Base-by-base conservation (phyloP, 2,113 vertebrate genomes). In the Coturnix japonica region DNA sequence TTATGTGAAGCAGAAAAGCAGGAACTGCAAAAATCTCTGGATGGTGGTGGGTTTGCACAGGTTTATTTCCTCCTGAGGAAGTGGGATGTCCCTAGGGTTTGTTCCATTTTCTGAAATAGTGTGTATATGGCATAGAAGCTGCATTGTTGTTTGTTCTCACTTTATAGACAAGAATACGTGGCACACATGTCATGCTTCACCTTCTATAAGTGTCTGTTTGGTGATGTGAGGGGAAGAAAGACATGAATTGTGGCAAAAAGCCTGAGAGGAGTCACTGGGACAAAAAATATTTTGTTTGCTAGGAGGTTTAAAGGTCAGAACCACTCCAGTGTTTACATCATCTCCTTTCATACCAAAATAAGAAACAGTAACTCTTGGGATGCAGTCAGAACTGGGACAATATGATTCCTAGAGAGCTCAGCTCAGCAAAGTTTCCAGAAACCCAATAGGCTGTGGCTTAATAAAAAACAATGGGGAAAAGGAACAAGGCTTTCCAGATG, bases 391-490 rank as follows among this genome's bases (percentile, higher is more conserved):
- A 91, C 78, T 30, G 65, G 76, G 90, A 88, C 0, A 4, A 43
- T 67, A 63, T 85, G 64, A 61, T 93, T 95, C 93, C 60, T 91
- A 59, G 87, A 91, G 80, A 81, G 85, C 39, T 92, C 54, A 41
- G 53, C 80, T 82, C n/a, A 61, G 33, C 60, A 63, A 47, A 8
- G 20, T 17, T 89, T 71, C 43, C 43, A 57, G 47, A 73, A 89
- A 43, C 6, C 5, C 17, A 28, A 81, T 64, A 87, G 25, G 8
- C 17, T 84, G 3, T 79, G 53, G 26, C 61, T 88, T 86, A 90
- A 60, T 14, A 77, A 2, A 20, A 59, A 46, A 64, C 61, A 41
- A 28, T 14, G 28, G 21, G 10, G 1, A 23, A 21, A 82, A 44
- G 15, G 9, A 74, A 19, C 7, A 61, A 13, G 8, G 0, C 67